Percentiles rank a stretch among this genome's conserved stretches.
Conservation (phyloP, 2,797 vertebrate species). For the Aldrovandia affinis region DNA sequence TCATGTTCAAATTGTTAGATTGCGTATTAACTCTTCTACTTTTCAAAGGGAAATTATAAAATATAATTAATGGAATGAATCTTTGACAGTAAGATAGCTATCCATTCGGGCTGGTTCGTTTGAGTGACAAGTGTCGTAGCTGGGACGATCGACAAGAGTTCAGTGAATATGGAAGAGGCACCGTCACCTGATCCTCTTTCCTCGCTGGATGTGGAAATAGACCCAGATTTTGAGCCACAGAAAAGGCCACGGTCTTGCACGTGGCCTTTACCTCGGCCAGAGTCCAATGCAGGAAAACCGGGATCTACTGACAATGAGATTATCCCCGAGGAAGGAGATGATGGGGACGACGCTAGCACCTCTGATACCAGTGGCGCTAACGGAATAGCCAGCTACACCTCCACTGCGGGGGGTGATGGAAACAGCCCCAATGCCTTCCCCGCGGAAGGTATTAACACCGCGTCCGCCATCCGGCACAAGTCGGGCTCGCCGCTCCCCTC, state of each 20-base stretch:
- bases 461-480: conserved; percentile 60
- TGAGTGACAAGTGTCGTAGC: neutral
- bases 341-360: conserved; percentile 69
- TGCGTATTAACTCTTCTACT: neutral
- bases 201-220: conserved; percentile 83
- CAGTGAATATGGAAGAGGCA: conserved; percentile 82
- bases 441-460: conserved; percentile 53
- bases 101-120: conserved; percentile 15
- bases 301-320: conserved; percentile 83
- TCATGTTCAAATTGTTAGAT: neutral
- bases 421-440: conserved; percentile 51
- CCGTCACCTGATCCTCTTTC: conserved; percentile 69
- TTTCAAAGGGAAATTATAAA: neutral
- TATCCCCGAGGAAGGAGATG: conserved; percentile 91
- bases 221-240: conserved; percentile 96
- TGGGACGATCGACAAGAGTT: conserved; percentile 31
- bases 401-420: conserved; percentile 42
- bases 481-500: conserved; percentile 65
- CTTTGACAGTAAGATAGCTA: conserved; percentile 50
- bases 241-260: conserved; percentile 96
- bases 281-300: conserved; percentile 81
- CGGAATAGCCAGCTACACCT: conserved; percentile 52
- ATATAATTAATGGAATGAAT: conserved; percentile 75
- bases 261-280: conserved; percentile 93
- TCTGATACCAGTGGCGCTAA: conserved; percentile 53